Conservation (phyloP, 2,113 vertebrate genomes). For the Piprites chloris region DNA sequence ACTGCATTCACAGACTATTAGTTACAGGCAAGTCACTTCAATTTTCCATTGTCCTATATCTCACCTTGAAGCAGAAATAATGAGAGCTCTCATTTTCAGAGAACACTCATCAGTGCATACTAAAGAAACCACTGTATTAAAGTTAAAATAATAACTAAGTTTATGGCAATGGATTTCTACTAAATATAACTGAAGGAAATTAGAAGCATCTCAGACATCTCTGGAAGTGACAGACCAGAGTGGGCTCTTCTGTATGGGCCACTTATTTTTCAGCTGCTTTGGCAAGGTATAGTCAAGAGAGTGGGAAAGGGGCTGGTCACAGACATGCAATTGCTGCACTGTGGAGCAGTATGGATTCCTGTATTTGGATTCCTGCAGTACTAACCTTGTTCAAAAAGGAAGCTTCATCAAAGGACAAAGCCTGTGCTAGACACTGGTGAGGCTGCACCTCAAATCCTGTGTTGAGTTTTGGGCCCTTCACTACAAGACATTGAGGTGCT, state of each 20-base stretch:
- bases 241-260: not conserved
- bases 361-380: not conserved
- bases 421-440: not conserved
- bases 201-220: not conserved
- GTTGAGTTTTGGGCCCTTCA: accelerated
- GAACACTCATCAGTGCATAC: not conserved
- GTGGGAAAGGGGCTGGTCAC: not conserved
- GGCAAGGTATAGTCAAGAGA: not conserved
- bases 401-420: not conserved
- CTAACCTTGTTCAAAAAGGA: not conserved
- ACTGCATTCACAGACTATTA: not conserved
- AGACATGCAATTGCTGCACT: not conserved
- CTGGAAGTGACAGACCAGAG: not conserved
- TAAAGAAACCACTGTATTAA: not conserved
- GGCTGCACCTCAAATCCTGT: not conserved
- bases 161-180: not conserved
- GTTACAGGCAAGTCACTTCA: not conserved
- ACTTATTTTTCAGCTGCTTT: not conserved
- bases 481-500: not conserved
- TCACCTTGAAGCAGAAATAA: not conserved
- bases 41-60: not conserved
- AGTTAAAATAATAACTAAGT: not conserved
- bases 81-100: not conserved
- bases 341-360: not conserved
- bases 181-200: not conserved